phyloP scores from a whole-genome alignment of 2,888 invertebrate genomes.

The Neoitamus cyanurus region DNA sequence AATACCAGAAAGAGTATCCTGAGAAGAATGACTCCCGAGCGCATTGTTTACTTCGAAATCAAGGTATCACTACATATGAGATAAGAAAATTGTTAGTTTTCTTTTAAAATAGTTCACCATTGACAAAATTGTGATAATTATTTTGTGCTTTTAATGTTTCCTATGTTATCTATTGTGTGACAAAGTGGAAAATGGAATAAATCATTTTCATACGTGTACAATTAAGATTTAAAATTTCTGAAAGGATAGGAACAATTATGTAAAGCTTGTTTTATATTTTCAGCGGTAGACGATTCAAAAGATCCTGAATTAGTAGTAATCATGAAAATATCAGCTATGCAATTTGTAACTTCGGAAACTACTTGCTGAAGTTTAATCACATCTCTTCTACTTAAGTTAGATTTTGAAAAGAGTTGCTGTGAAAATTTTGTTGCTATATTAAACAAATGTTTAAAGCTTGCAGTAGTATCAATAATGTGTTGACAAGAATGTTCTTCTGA shows the following conservation, averaged over 20 bases:
- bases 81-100: background rate
- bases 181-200: background rate
- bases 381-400: constrained; percentile 1
- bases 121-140: constrained; percentile 9
- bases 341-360: background rate
- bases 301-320: background rate
- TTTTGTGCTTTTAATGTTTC: background rate
- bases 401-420: background rate
- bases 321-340: background rate
- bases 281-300: background rate
- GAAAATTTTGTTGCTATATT: background rate
- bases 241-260: background rate
- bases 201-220: background rate
- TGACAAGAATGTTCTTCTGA: background rate
- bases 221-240: background rate
- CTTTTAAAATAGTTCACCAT: background rate
- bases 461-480: background rate
- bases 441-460: background rate
- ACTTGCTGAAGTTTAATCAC: background rate
- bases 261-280: background rate
- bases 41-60: constrained; percentile 42
- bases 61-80: constrained; percentile 24
- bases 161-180: constrained; percentile 9
- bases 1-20: constrained; percentile 23
- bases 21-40: constrained; percentile 25